A percentile compares a stretch with the other conserved stretches of the same genome.
These are phyloP conservation scores for Cydia pomonella DNA, from an alignment of 1,140 invertebrate genomes.

Conservation along the genomic window DNA sequence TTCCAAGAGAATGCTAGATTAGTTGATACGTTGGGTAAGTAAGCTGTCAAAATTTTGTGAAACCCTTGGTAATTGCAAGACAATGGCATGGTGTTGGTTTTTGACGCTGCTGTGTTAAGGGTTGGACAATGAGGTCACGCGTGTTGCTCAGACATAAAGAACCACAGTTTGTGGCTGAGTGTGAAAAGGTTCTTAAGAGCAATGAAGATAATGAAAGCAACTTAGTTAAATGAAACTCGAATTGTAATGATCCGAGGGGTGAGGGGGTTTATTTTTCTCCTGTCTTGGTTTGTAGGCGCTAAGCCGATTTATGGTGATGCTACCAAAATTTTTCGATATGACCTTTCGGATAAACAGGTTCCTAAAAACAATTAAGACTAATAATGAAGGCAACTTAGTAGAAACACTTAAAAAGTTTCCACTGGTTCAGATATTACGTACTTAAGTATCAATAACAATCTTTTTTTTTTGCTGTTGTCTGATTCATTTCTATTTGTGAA, in stretches of 20 bases:
- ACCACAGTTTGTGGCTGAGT: neutral
- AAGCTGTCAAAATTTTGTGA: constrained; percentile 55
- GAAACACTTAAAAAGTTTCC: too few relatives aligned
- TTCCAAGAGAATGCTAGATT: neutral
- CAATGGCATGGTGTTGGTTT: constrained; percentile 65
- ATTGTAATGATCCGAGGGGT: neutral
- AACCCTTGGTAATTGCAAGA: constrained; percentile 70
- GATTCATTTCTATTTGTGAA: too few relatives aligned
- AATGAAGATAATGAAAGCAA: neutral
- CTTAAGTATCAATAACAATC: too few relatives aligned
- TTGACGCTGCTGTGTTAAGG: constrained; percentile 61
- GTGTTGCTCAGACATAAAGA: constrained; percentile 13
- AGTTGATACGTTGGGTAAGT: neutral
- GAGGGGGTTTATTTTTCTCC: neutral
- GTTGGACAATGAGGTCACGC: constrained; percentile 56
- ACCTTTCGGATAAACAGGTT: too few relatives aligned
- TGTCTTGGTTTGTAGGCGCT: too few relatives aligned
- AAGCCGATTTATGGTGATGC: too few relatives aligned
- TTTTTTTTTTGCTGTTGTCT: too few relatives aligned
- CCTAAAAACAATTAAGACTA: too few relatives aligned
- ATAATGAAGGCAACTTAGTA: too few relatives aligned
- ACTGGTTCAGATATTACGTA: too few relatives aligned
- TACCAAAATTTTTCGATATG: too few relatives aligned
- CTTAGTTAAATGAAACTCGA: neutral
- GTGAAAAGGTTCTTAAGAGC: neutral